Conservation (phyloP, 2,113 vertebrate genomes). For the Pelvicachromis taeniatus region DNA sequence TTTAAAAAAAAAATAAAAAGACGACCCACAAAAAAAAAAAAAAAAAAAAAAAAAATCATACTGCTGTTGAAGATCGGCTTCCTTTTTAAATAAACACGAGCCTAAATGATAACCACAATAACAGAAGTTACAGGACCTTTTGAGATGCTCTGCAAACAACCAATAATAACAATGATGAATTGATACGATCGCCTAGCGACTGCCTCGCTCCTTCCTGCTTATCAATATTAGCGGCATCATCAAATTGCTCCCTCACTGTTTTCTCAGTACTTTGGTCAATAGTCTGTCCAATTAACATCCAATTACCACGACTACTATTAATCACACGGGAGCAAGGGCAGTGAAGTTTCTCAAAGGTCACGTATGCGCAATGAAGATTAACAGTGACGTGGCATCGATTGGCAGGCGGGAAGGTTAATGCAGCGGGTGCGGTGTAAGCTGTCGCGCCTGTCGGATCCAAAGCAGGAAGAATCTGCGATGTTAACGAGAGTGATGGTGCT, state of each 20-base stretch:
- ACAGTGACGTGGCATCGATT: slow-evolving; percentile 53
- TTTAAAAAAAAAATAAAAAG: not conserved
- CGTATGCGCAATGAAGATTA: slow-evolving; percentile 63
- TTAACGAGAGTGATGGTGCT: not conserved
- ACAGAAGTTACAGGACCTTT: not conserved
- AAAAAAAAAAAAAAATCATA: too few species aligned
- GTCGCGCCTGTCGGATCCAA: slow-evolving; percentile 6
- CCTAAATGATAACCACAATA: not conserved
- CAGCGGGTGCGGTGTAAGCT: slow-evolving; percentile 14
- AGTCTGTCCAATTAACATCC: slow-evolving; percentile 70
- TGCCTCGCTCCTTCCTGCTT: slow-evolving; percentile 34
- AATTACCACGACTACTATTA: slow-evolving; percentile 59
- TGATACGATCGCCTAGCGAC: slow-evolving; percentile 13
- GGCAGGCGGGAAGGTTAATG: slow-evolving; percentile 40
- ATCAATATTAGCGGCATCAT: slow-evolving; percentile 53
- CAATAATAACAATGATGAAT: slow-evolving; percentile 52
- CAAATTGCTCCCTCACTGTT: slow-evolving; percentile 31
- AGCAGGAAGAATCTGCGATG: not conserved
- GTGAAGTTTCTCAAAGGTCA: slow-evolving; percentile 63
- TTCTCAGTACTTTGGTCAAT: slow-evolving; percentile 60
- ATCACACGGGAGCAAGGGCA: slow-evolving; percentile 54
- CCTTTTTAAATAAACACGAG: not conserved
- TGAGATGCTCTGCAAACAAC: not conserved
- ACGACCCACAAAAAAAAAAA: not conserved
- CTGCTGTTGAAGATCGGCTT: not conserved